Base-by-base conservation (phyloP, 2,797 vertebrate genomes). In the Diceros bicornis region DNA sequence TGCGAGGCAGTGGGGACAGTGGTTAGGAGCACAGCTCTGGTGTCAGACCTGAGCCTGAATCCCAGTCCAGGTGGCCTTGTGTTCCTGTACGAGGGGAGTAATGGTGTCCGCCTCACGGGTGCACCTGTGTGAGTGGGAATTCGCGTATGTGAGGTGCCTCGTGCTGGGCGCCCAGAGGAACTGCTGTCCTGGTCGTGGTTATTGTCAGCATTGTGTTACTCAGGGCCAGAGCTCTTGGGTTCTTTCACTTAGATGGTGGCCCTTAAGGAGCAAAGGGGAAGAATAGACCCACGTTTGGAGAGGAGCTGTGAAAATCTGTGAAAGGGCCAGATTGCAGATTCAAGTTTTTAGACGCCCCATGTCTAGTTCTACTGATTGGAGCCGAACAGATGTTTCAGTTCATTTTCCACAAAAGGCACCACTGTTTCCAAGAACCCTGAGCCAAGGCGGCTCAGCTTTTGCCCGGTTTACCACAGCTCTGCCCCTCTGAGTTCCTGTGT, bases 181-280 rank as follows among this genome's bases (percentile, higher is more conserved):
- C 2, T 7, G 21, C 47, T 1, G 2, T 83, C 16, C 1, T 21
- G 1, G 0, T 3, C 4, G 0, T 4, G 8, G 27, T 37, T 4
- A 0, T 6, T 37, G 12, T 59, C 27, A 21, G 7, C 4, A 25
- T 12, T 11, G 0, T 6, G 0, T 16, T 18, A 10, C 6, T 41
- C 41, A 3, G 25, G 78, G 25, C 66, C 37, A 0, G 52, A 34
- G 16, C 52, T 71, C 41, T 11, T 7, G 37, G 37, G 37, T 9
- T n/a, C 72, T 89, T 61, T 14, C 23, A 44, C 4, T 27, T 37
- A 37, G 61, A 66, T 7, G 25, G 77, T 27, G 18, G 34, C 8
- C 59, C 59, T 61, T 8, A 11, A 41, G 66, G 37, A 83, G 37
- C 41, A 50, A 7, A 66, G 81, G 59, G 74, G 37, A 87, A 4